Evolutionary conservation across 2,888 invertebrate species (phyloP).

Genomic region (Augochlorella aurata): DNA sequence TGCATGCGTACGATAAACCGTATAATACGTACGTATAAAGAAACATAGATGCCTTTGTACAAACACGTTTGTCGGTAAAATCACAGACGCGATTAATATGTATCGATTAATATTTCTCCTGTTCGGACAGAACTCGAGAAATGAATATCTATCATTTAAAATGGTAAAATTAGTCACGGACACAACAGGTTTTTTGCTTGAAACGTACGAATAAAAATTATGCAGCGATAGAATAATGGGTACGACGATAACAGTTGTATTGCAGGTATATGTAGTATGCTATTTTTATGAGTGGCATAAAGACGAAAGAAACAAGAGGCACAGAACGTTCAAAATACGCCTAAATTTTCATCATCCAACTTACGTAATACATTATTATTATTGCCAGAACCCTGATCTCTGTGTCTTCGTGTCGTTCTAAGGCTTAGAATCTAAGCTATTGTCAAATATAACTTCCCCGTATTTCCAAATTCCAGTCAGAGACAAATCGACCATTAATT

Average conservation of each 20-base stretch:
- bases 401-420: neutral
- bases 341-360: neutral
- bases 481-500: neutral
- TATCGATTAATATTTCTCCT: neutral
- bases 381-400: slow-evolving; percentile 18
- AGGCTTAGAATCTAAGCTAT: neutral
- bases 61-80: neutral
- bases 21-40: neutral
- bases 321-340: slow-evolving; percentile 29
- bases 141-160: no score
- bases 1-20: neutral
- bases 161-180: neutral
- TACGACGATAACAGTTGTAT: slow-evolving; percentile 26
- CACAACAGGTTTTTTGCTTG: neutral
- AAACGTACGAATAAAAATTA: neutral
- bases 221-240: slow-evolving; percentile 8
- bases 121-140: neutral
- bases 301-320: slow-evolving; percentile 7
- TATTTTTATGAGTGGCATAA: slow-evolving; percentile 46
- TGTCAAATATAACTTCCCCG: neutral
- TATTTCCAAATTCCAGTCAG: slow-evolving; percentile 2
- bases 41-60: neutral
- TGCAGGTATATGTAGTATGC: slow-evolving; percentile 26
- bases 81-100: no score
- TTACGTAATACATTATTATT: slow-evolving; percentile 14